Conservation (phyloP, 1,140 invertebrate genomes). For the Pemphigus obesinymphae region DNA sequence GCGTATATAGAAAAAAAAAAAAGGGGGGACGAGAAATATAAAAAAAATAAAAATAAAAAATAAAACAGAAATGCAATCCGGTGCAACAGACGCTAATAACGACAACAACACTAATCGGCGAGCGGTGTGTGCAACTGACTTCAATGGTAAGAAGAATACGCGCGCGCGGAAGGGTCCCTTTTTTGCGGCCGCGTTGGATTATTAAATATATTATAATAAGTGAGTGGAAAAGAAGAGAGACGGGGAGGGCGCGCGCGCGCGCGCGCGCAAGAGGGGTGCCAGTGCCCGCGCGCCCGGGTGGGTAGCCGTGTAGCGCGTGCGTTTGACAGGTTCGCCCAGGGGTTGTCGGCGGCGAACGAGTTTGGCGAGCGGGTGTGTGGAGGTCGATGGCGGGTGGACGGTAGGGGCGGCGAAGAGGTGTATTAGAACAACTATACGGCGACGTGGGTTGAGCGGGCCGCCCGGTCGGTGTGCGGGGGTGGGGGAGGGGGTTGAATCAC, state of each 20-base stretch:
- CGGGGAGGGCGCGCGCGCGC: not conserved
- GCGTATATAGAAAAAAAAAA: not conserved
- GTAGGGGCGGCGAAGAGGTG: not conserved
- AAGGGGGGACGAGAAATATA: not conserved
- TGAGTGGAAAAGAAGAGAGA: slow-evolving; percentile 33
- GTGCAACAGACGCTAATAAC: slow-evolving; percentile 29
- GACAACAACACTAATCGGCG: slow-evolving; percentile 25
- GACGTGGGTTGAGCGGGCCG: not conserved
- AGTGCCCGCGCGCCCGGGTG: too few relatives aligned
- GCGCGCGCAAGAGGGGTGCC: too few relatives aligned
- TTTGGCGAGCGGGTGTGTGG: not conserved
- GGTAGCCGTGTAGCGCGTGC: slow-evolving; percentile 18
- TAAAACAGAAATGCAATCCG: slow-evolving; percentile 10
- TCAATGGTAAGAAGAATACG: slow-evolving; percentile 26
- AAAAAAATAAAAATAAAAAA: not conserved
- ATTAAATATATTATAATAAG: slow-evolving; percentile 38
- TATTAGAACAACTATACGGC: slow-evolving; percentile 20
- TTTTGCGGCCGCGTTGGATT: slow-evolving; percentile 27
- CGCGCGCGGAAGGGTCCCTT: slow-evolving; percentile 12
- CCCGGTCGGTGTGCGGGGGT: not conserved
- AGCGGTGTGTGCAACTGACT: slow-evolving; percentile 25
- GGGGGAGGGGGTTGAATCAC: not conserved
- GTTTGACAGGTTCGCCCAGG: slow-evolving; percentile 30
- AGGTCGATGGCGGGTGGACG: not conserved
- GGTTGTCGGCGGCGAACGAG: slow-evolving; percentile 3